Evolutionary conservation across 2,797 vertebrate species (phyloP), one percentile per base, ranked within the genome.

Genomic region (Sebastes hubbsi): DNA sequence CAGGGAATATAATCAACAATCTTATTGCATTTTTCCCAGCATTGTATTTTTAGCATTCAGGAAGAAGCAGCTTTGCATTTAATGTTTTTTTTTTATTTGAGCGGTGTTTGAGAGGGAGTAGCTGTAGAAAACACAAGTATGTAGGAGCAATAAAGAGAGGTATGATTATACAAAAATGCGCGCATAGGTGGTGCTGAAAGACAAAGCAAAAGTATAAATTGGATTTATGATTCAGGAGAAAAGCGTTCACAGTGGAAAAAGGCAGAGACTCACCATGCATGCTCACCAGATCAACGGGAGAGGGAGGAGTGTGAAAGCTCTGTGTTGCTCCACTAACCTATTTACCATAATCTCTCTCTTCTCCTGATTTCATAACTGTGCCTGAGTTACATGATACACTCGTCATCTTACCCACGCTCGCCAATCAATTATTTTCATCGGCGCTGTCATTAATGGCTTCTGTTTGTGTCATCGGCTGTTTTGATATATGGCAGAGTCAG

Each of bases 321-420:
- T 81, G 82, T 80, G 86, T 85, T 94, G 95, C 84, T 95, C 95
- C 82, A 96, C 95, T 96, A 95, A 96, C 95, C 95, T 93, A 96
- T 92, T 96, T 95, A 93, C 90, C 81, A 90, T 96, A 95, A 95
- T 95, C 94, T 88, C 90, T 78, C 81, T 78, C 89, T 90, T 91
- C 92, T 93, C 77, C 87, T 87, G 89, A 93, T 95, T 96, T 95
- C 94, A 95, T 96, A 95, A 96, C 91, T 83, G 81, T 80, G 91
- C 85, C 88, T 81, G 84, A 75, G 88, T 96, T 95, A 96, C 93
- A 90, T 93, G 94, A 94, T 89, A 85, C 77, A 60, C 65, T 79
- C 69, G 82, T 93, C 86, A 90, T 91, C 75, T 77, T 80, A 46
- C 67, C 88, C 87, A 87, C 32, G 34, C 70, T 36, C 66, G 60